These are phyloP conservation scores for Stegostoma tigrinum DNA, from an alignment of 2,113 vertebrate species.

Conservation along the genomic window DNA sequence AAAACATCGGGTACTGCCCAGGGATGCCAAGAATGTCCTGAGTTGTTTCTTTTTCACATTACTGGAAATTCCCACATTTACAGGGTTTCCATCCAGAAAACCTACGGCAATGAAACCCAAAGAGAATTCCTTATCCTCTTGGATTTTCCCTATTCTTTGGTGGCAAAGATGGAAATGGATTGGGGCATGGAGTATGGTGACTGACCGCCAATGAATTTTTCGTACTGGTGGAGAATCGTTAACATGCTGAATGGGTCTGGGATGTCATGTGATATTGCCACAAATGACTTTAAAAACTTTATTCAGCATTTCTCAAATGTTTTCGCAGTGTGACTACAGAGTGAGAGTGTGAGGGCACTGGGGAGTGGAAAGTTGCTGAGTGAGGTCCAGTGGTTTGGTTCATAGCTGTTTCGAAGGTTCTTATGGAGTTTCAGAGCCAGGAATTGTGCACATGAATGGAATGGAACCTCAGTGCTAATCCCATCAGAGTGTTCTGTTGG, in stretches of 20 bases:
- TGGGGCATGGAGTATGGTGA: neutral
- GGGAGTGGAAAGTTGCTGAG: too few species aligned
- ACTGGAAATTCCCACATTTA: neutral
- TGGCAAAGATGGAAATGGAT: neutral
- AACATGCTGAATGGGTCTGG: neutral
- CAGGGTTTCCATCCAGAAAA: neutral
- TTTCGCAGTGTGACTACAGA: too few species aligned
- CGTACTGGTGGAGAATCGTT: neutral
- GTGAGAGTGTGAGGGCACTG: too few species aligned
- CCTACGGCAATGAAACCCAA: neutral
- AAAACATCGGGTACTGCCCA: neutral
- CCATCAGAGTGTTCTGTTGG: neutral
- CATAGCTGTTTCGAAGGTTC: too few species aligned
- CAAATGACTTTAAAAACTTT: neutral
- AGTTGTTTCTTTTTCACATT: neutral
- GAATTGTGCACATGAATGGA: too few species aligned
- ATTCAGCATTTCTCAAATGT: neutral
- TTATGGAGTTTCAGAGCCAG: too few species aligned
- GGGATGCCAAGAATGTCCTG: neutral
- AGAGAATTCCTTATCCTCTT: neutral
- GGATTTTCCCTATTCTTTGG: neutral
- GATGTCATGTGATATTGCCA: neutral
- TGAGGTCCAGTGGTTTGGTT: too few species aligned
- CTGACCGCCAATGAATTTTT: neutral
- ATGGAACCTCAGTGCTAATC: too few species aligned